Evolutionary conservation across 2,888 invertebrate genomes (phyloP), one percentile per base, ranked within the genome.

Genomic region (Orchesellides sinensis): DNA sequence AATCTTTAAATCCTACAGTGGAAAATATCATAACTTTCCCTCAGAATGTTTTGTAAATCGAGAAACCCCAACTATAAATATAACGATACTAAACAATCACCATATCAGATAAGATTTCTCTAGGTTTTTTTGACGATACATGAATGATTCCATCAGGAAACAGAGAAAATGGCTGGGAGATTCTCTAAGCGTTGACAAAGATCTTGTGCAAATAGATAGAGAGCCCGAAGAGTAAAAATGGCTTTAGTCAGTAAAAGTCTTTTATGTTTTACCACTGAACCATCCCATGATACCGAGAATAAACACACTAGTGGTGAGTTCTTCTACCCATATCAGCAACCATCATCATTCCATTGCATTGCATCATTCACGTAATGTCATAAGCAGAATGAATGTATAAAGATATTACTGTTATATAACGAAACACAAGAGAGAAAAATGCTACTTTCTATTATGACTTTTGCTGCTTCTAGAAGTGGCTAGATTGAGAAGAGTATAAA

Each of bases 191-290:
- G n/a, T n/a, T n/a, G n/a, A 21, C 23, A 4, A 52, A 54, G 54
- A 54, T 54, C 54, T 54, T 54, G 54, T 54, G 54, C 12, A 54
- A 54, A 54, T 54, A 54, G 54, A 25, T 8, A 25, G 8, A 54
- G 8, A 25, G 21, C 14, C 23, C 25, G 23, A 54, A 40, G n/a
- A 40, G 40, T 40, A 8, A 40, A 54, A 54, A 8, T 25, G 54
- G 1, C 25, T 2, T 14, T 23, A 25, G 12, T 25, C 25, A 25
- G 6, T 54, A 8, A 25, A 3, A 19, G 45, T 66, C 49, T 68
- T 68, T 49, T 68, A 68, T 68, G 49, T 27, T 68, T 68, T 47
- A 27, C 68, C 68, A 65, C 45, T 49, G 49, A 68, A 47, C 68
- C 49, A 49, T 68, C 14, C n/a, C 61, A 61, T 17, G 61, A 61